Conservation (phyloP, 2,113 vertebrate species). For the Mormoops blainvillei region DNA sequence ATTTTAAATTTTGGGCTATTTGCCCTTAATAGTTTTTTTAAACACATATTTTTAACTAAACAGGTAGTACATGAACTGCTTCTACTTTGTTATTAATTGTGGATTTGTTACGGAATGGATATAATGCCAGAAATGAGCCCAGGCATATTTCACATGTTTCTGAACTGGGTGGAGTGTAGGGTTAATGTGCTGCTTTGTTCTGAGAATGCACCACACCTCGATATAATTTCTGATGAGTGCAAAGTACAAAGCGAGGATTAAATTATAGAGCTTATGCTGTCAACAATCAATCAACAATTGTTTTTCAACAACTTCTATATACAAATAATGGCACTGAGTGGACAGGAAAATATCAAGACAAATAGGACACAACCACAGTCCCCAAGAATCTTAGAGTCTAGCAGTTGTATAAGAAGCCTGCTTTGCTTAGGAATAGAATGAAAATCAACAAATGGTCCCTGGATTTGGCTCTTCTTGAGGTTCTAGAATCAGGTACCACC, state of each 20-base stretch:
- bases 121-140: slow-evolving; percentile 56
- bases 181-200: background rate
- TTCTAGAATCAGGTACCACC: background rate
- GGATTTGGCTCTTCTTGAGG: background rate
- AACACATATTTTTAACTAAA: background rate
- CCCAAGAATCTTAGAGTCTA: background rate
- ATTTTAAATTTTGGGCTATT: background rate
- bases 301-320: slow-evolving; percentile 32
- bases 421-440: background rate
- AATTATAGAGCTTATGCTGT: slow-evolving; percentile 36
- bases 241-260: slow-evolving; percentile 47
- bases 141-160: slow-evolving; percentile 33
- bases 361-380: background rate
- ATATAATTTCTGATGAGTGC: slow-evolving; percentile 53
- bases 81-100: background rate
- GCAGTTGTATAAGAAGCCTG: background rate
- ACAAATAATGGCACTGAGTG: background rate
- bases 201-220: slow-evolving; percentile 57
- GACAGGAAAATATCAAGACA: background rate
- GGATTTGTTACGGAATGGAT: slow-evolving; percentile 23
- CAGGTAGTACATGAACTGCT: background rate
- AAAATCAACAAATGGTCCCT: background rate
- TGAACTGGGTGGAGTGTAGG: slow-evolving; percentile 28
- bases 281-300: slow-evolving; percentile 51
- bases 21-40: background rate